A percentile compares a stretch with the other conserved stretches of the same genome.
These are phyloP conservation scores for Temnothorax curvispinosus DNA, from an alignment of 1,140 invertebrate species.

Conservation along the genomic window DNA sequence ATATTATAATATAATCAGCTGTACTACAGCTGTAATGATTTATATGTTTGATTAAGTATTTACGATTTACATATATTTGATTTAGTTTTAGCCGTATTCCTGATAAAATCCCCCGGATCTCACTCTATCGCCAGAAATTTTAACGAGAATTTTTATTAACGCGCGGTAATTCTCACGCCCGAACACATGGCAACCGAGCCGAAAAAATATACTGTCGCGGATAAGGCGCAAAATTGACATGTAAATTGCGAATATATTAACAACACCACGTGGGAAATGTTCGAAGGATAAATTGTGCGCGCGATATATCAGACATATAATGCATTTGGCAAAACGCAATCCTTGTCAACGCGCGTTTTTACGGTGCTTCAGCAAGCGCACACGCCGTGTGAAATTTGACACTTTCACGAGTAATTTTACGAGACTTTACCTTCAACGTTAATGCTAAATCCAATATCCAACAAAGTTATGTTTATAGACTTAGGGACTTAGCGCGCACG, in stretches of 20 bases:
- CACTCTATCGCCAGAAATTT: conserved; percentile 30
- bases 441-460: conserved; percentile 45
- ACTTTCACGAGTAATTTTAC: conserved; percentile 46
- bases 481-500: conserved; percentile 18
- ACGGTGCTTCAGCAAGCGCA: neutral
- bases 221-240: conserved; percentile 52
- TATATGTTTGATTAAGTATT: conserved; percentile 33
- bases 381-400: conserved; percentile 22
- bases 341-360: conserved; percentile 15
- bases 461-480: conserved; percentile 49
- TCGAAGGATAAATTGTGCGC: conserved; percentile 26
- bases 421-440: conserved; percentile 29
- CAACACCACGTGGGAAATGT: conserved; percentile 19
- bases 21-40: conserved; percentile 1
- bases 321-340: conserved; percentile 6
- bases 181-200: conserved; percentile 12
- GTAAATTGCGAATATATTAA: conserved; percentile 50
- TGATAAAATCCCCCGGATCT: conserved; percentile 4
- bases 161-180: conserved; percentile 38
- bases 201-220: conserved; percentile 23
- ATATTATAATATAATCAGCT: conserved; percentile 34
- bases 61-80: conserved; percentile 32
- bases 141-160: conserved; percentile 56
- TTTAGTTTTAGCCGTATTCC: neutral
- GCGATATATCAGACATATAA: neutral